phyloP scores from a whole-genome alignment of 2,888 invertebrate genomes.

The Nemotelus nigrinus region DNA sequence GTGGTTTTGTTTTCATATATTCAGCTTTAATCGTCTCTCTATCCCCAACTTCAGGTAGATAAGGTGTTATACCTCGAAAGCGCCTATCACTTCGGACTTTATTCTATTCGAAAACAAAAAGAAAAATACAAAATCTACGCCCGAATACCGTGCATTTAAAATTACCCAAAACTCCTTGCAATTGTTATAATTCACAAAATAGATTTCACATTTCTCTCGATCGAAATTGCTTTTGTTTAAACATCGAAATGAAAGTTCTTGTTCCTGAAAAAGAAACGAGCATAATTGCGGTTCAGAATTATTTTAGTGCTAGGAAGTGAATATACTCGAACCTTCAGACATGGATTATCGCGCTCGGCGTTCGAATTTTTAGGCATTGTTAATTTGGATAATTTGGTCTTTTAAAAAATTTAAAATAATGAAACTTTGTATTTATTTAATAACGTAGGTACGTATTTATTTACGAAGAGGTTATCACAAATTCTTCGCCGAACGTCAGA shows the following conservation, averaged over 20 bases:
- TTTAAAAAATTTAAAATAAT: no score
- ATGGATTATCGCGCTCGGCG: conserved; percentile 62
- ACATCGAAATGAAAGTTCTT: conserved; percentile 76
- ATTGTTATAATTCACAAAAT: conserved; percentile 80
- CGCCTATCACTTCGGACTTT: conserved; percentile 70
- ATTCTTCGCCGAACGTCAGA: no score
- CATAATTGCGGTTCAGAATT: neutral
- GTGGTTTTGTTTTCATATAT: conserved; percentile 65
- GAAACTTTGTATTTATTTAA: no score
- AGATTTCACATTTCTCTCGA: conserved; percentile 71
- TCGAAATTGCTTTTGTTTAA: conserved; percentile 75
- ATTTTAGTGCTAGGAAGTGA: conserved; percentile 20
- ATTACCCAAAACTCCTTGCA: conserved; percentile 87
- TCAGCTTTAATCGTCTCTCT: conserved; percentile 74
- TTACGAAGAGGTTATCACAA: no score
- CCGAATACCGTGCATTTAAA: neutral
- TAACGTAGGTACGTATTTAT: no score
- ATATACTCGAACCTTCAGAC: conserved; percentile 57
- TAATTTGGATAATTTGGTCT: no score
- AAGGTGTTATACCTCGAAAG: conserved; percentile 72
- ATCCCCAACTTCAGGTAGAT: conserved; percentile 76
- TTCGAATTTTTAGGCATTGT: conserved; percentile 60
- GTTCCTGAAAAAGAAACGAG: conserved; percentile 70
- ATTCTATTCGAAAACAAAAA: conserved; percentile 65
- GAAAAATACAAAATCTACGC: conserved; percentile 6